Evolutionary conservation across 2,113 vertebrate species (phyloP), one percentile per base, ranked within the genome.

Genomic region (Acanthochromis polyacanthus): DNA sequence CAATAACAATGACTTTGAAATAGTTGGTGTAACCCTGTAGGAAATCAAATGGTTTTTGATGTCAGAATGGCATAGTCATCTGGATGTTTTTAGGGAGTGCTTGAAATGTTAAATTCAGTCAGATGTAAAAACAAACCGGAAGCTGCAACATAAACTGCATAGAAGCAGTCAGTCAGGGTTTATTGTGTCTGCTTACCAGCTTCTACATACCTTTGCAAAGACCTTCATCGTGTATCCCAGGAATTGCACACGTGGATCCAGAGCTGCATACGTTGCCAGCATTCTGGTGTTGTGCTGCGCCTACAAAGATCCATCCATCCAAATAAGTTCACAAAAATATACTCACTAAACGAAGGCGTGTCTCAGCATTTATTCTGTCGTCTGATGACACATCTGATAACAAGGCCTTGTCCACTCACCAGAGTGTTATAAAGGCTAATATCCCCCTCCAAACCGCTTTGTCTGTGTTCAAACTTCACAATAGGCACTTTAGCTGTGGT

Each of bases 401-500:
- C 4, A 56, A 15, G 3, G 14, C 14, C 19, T 28, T 0, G 1
- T 72, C n/a, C 51, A 71, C 96, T 95, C 89, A 99, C 98, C 95
- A 99, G 92, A 9, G 97, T 99, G 84, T 99, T 99, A 87, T 99
- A 99, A 53, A 99, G 96, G 91, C 98, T 99, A 87, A 99, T 99
- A 70, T 99, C 98, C 46, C 97, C 98, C 92, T 99, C 98, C 90
- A 99, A 92, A 36, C 96, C 95, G 79, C 97, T 98, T 79, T 97
- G 93, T 86, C 95, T 93, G 92, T 99, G 97, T 80, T 99, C 98
- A 93, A 99, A 99, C 94, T 99, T 99, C 71, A 99, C 98, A 51
- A 99, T 99, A 95, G 98, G 98, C 95, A 99, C 98, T 97, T 99
- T 99, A 94, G 98, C 98, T 93, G 98, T 99, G 66, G 98, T 99